A percentile compares a stretch with the other conserved stretches of the same genome.
Conservation (phyloP, 2,888 invertebrate genomes). For the Cephus pulcher region DNA sequence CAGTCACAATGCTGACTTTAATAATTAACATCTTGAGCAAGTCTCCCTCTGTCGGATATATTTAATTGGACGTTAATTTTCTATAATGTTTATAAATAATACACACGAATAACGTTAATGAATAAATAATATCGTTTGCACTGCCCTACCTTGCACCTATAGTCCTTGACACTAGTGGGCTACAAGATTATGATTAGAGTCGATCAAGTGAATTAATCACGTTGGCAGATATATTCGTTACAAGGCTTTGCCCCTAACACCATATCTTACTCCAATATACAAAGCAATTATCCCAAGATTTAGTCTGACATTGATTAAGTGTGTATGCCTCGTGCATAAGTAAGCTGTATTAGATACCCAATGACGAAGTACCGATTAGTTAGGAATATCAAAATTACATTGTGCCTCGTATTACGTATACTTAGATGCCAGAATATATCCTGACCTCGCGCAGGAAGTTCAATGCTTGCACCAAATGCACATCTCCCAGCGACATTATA, state of each 20-base stretch:
- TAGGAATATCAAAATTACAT: neutral
- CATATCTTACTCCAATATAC: neutral
- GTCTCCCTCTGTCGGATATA: neutral
- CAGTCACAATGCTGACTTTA: neutral
- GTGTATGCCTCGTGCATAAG: neutral
- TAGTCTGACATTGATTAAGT: neutral
- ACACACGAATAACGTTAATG: neutral
- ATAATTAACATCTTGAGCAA: neutral
- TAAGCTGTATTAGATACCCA: neutral
- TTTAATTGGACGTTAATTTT: neutral
- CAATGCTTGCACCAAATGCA: slow-evolving; percentile 46
- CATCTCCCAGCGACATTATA: slow-evolving; percentile 7
- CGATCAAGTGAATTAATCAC: neutral
- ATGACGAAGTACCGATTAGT: neutral
- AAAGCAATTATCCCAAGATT: neutral
- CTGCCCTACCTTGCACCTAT: neutral
- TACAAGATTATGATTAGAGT: neutral
- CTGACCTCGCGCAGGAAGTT: slow-evolving; percentile 47
- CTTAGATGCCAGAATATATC: slow-evolving; percentile 9
- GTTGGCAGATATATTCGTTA: neutral
- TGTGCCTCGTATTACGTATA: neutral
- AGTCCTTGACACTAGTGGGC: neutral
- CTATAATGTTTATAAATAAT: neutral
- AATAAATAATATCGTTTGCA: neutral
- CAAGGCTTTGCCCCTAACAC: neutral